Evolutionary conservation across 1,140 invertebrate genomes (phyloP).

Genomic region (Globodera rostochiensis): DNA sequence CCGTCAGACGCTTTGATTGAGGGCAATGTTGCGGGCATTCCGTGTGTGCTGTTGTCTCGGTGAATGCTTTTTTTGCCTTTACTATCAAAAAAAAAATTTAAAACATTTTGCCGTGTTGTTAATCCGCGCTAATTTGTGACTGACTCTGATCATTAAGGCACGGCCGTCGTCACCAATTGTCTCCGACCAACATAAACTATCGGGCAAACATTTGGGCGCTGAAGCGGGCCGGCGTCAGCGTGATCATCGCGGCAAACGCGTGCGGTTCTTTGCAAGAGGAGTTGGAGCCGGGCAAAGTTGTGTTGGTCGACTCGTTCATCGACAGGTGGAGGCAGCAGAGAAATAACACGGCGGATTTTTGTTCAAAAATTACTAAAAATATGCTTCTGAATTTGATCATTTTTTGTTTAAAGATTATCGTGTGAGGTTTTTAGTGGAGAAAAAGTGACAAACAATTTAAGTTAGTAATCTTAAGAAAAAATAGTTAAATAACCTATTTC

Average conservation of each 20-base stretch:
- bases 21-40: constrained; percentile 66
- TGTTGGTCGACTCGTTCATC: constrained; percentile 89
- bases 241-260: constrained; percentile 86
- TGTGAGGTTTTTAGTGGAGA: too few relatives aligned
- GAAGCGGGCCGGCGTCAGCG: constrained; percentile 77
- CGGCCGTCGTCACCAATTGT: constrained; percentile 80
- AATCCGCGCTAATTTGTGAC: constrained; percentile 57
- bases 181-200: constrained; percentile 86
- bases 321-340: constrained; percentile 72
- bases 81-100: background rate
- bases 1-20: constrained; percentile 67
- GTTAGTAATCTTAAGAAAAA: too few relatives aligned
- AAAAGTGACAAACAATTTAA: too few relatives aligned
- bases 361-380: too few relatives aligned
- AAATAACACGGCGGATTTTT: background rate
- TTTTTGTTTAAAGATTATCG: too few relatives aligned
- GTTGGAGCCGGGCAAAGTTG: constrained; percentile 83
- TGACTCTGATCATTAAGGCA: constrained; percentile 70
- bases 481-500: too few relatives aligned
- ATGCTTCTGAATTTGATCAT: too few relatives aligned
- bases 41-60: constrained; percentile 70
- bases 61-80: background rate
- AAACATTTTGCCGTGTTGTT: background rate
- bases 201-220: constrained; percentile 94
- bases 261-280: constrained; percentile 87